These are phyloP conservation scores for Marronus borbonicus DNA, from an alignment of 2,888 invertebrate species.

Conservation along the genomic window DNA sequence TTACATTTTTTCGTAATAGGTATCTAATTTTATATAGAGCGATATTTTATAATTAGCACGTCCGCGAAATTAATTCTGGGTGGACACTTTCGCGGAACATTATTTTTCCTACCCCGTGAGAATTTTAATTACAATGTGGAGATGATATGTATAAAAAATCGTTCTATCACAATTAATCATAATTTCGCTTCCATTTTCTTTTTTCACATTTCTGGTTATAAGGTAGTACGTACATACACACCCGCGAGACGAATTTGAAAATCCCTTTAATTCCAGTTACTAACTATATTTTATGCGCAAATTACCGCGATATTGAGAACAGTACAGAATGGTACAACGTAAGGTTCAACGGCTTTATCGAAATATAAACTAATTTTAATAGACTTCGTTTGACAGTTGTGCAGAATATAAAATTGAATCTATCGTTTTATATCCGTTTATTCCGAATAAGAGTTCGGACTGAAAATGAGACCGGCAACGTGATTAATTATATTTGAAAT, in stretches of 20 bases:
- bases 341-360: neutral
- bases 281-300: neutral
- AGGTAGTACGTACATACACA: neutral
- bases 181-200: conserved; percentile 1
- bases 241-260: no score
- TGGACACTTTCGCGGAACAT: conserved; percentile 28
- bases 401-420: conserved; percentile 10
- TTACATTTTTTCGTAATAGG: conserved; percentile 32
- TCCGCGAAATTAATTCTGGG: conserved; percentile 38
- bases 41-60: conserved; percentile 42
- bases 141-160: conserved; percentile 34
- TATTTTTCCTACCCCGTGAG: conserved; percentile 33
- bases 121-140: conserved; percentile 35
- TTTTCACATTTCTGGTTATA: neutral
- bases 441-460: conserved; percentile 2
- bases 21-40: conserved; percentile 37
- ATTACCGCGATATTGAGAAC: neutral
- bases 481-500: conserved; percentile 35
- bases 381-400: no score
- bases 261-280: neutral
- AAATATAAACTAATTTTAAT: no score
- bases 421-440: neutral
- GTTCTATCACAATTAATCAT: conserved; percentile 41
- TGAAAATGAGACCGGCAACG: conserved; percentile 25
- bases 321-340: neutral